Evolutionary conservation across 2,797 vertebrate species (phyloP).

Genomic region (Sylvia borin): DNA sequence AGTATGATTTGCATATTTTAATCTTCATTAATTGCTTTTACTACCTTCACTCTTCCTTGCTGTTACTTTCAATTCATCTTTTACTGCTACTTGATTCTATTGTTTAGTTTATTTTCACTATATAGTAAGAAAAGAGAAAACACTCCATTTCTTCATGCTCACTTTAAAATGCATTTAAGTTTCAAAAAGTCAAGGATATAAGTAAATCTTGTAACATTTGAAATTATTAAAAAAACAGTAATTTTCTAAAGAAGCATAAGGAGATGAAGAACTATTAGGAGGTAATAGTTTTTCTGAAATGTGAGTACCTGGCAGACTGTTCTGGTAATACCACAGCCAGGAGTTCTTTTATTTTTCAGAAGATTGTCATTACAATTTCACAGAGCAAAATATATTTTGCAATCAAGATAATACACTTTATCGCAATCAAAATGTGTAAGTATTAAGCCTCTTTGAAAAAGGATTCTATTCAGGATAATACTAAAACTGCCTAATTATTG

Average conservation of each 20-base stretch:
- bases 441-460: neutral
- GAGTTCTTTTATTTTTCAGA: neutral
- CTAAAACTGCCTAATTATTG: neutral
- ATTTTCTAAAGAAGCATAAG: neutral
- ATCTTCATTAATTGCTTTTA: conserved; percentile 66
- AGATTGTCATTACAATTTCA: neutral
- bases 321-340: neutral
- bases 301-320: neutral
- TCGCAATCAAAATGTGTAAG: neutral
- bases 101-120: conserved; percentile 1
- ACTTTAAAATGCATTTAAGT: neutral
- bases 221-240: neutral
- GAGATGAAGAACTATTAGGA: neutral
- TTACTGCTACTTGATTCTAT: conserved; percentile 1
- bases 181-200: conserved; percentile 8
- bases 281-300: neutral
- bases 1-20: conserved; percentile 53
- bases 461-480: neutral
- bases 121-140: neutral
- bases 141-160: neutral
- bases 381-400: neutral
- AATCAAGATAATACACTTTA: neutral
- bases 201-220: neutral
- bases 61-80: conserved; percentile 35
- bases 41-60: conserved; percentile 31